These are phyloP conservation scores for Papilio gigon DNA, from an alignment of 2,888 invertebrate species.

Conservation along the genomic window DNA sequence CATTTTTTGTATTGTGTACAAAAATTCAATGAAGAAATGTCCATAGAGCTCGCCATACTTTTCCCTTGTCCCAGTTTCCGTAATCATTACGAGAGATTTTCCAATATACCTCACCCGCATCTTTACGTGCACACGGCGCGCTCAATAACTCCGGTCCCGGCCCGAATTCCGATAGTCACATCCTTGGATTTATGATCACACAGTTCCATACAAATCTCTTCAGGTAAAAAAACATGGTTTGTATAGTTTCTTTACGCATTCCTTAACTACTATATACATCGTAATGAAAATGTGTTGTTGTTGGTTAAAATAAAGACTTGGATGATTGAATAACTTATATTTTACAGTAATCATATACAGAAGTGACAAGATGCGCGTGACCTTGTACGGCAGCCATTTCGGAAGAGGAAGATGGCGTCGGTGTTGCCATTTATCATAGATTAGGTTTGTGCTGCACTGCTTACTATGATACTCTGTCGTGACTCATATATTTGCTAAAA, in stretches of 20 bases:
- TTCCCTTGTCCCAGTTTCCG: not conserved
- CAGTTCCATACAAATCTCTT: not conserved
- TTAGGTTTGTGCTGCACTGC: no score
- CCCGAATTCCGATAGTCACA: slow-evolving; percentile 20
- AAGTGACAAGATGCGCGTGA: no score
- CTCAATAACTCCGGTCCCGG: slow-evolving; percentile 36
- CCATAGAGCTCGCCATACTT: slow-evolving; percentile 13
- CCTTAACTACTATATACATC: not conserved
- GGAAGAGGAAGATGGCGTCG: no score
- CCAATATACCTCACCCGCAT: slow-evolving; percentile 34
- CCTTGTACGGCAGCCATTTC: no score
- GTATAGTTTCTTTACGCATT: not conserved
- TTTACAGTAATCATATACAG: no score
- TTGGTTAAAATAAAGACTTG: no score
- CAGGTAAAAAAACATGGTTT: not conserved
- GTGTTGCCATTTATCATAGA: no score
- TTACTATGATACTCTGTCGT: no score
- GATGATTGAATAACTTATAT: no score
- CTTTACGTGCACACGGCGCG: slow-evolving; percentile 36
- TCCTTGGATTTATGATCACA: slow-evolving; percentile 22
- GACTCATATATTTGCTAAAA: no score
- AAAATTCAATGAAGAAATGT: not conserved
- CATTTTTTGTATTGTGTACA: not conserved
- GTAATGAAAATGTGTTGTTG: not conserved
- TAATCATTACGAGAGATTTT: slow-evolving; percentile 32